Percentiles rank a stretch among this genome's conserved stretches.
Evolutionary conservation across 1,140 invertebrate species (phyloP).

Genomic region (Leptinotarsa undecemlineata): DNA sequence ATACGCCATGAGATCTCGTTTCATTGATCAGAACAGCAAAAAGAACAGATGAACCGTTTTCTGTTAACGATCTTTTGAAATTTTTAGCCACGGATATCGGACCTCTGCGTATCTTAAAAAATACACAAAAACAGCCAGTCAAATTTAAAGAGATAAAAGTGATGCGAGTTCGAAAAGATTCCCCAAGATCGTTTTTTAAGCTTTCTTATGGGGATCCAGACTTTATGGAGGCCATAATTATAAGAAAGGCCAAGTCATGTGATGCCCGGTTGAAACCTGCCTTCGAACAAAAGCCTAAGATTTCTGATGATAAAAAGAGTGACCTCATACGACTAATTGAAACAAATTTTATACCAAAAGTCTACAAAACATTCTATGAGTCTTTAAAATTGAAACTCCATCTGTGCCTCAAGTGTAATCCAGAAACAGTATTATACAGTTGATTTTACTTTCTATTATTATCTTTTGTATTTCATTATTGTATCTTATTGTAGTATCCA

Average conservation of each 20-base stretch:
- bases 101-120: not conserved
- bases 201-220: not conserved
- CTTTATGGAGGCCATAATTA: not conserved
- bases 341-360: not conserved
- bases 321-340: not conserved
- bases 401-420: not conserved
- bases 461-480: no score
- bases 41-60: conserved; percentile 37
- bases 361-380: not conserved
- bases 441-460: not conserved
- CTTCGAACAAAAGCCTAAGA: not conserved
- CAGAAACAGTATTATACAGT: conserved; percentile 1
- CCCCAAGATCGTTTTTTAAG: not conserved
- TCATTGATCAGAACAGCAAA: conserved; percentile 35
- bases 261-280: not conserved
- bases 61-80: not conserved
- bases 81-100: not conserved
- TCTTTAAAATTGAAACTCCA: not conserved
- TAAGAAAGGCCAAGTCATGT: not conserved
- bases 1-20: conserved; percentile 36
- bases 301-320: not conserved
- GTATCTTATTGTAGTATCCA: no score
- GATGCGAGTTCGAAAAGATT: no score
- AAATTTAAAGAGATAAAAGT: no score
- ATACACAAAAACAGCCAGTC: not conserved